Evolutionary conservation across 1,140 invertebrate species (phyloP).

Genomic region (Patella vulgata): DNA sequence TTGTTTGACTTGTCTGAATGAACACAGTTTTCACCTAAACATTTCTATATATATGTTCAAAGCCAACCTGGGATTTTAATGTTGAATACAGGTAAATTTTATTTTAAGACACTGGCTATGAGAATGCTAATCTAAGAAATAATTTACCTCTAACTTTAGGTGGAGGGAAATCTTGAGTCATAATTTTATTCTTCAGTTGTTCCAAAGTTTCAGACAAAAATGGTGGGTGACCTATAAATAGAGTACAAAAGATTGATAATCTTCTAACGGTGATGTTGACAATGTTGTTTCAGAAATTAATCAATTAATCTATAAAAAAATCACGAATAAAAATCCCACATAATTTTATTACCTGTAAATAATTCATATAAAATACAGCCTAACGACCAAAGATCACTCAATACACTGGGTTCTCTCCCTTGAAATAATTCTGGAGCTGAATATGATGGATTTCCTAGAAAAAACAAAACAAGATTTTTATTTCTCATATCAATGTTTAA

Average conservation of each 20-base stretch:
- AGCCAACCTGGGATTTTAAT: too few species aligned
- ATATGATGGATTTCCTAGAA: constrained; percentile 58
- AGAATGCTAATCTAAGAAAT: too few species aligned
- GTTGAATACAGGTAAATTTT: too few species aligned
- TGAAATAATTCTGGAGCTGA: constrained; percentile 64
- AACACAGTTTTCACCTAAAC: too few species aligned
- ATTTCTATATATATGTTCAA: too few species aligned
- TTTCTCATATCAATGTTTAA: constrained; percentile 3
- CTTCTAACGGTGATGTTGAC: too few species aligned
- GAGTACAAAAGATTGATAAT: too few species aligned
- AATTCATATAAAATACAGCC: constrained; percentile 66
- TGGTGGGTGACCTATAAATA: constrained; percentile 60
- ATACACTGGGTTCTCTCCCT: constrained; percentile 52
- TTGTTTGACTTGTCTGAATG: too few species aligned
- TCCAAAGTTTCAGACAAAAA: constrained; percentile 61
- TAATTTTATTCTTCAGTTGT: constrained; percentile 61
- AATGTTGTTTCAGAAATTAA: not conserved
- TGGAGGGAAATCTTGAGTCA: constrained; percentile 59
- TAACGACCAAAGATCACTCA: constrained; percentile 65
- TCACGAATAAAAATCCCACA: not conserved
- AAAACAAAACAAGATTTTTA: constrained; percentile 11
- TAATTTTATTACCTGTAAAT: constrained; percentile 65
- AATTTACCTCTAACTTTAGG: constrained; percentile 64
- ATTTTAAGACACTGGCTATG: too few species aligned
- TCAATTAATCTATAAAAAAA: not conserved